These are phyloP conservation scores for Rissa tridactyla DNA, from an alignment of 2,113 vertebrate genomes.

Conservation along the genomic window DNA sequence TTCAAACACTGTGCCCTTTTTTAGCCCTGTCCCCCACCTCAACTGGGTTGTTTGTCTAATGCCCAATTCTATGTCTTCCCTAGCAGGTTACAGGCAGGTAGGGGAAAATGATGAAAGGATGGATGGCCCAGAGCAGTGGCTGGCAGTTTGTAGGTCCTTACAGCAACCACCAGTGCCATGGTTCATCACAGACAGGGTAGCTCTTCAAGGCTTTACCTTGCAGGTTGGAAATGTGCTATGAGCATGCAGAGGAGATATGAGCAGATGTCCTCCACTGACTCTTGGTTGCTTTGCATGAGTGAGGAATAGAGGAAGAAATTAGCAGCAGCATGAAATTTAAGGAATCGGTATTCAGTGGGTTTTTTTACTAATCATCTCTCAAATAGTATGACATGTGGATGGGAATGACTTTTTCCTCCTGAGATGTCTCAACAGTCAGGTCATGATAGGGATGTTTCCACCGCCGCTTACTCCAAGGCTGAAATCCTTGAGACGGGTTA, in stretches of 20 bases:
- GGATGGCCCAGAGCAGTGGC: not conserved
- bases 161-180: not conserved
- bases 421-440: not conserved
- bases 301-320: not conserved
- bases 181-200: not conserved
- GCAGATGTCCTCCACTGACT: not conserved
- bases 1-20: not conserved
- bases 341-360: not conserved
- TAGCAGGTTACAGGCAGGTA: not conserved
- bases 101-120: not conserved
- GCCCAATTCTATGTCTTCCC: not conserved
- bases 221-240: not conserved
- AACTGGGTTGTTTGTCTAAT: not conserved
- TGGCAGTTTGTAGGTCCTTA: not conserved
- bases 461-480: not conserved
- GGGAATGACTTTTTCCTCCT: not conserved
- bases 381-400: not conserved
- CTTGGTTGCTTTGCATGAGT: not conserved
- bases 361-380: not conserved
- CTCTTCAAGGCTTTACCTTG: not conserved
- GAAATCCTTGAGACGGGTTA: not conserved
- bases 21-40: not conserved
- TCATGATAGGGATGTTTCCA: not conserved
- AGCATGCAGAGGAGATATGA: not conserved
- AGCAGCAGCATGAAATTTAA: not conserved